phyloP scores from a whole-genome alignment of 2,113 vertebrate genomes.

The Lonchura striata region DNA sequence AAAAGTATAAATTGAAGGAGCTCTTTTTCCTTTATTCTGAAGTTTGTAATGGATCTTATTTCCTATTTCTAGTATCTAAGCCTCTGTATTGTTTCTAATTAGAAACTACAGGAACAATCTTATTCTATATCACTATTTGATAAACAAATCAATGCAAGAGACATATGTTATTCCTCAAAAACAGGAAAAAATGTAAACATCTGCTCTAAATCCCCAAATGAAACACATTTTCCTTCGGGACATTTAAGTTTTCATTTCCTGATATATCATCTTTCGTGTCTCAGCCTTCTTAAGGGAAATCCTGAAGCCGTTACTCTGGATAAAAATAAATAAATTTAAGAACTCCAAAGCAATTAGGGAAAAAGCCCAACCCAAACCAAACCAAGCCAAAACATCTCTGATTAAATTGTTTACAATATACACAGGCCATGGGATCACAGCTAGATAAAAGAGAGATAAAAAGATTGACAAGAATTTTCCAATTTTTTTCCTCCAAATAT shows the following conservation, averaged over 20 bases:
- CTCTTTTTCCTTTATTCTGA: neutral
- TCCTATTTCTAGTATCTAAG: neutral
- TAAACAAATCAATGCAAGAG: conserved; percentile 51
- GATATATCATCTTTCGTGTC: conserved; percentile 34
- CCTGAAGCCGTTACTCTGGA: conserved; percentile 18
- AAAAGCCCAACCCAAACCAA: neutral
- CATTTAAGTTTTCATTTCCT: conserved; percentile 64
- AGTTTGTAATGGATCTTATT: neutral
- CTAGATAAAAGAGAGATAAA: neutral
- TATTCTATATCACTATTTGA: neutral
- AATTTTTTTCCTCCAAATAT: neutral
- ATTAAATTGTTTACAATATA: neutral
- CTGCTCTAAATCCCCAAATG: conserved; percentile 31
- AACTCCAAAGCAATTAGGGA: neutral
- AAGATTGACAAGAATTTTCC: neutral
- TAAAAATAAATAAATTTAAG: conserved; percentile 38
- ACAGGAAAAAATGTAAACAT: conserved; percentile 45
- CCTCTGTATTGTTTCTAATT: neutral
- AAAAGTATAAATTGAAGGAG: neutral
- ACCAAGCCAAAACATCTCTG: neutral
- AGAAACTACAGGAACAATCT: neutral
- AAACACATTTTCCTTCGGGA: conserved; percentile 28
- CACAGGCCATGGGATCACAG: neutral
- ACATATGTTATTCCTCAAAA: conserved; percentile 33
- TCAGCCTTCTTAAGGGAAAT: conserved; percentile 31